phyloP scores from a whole-genome alignment of 2,888 invertebrate species.

The Aleiodes alternator region DNA sequence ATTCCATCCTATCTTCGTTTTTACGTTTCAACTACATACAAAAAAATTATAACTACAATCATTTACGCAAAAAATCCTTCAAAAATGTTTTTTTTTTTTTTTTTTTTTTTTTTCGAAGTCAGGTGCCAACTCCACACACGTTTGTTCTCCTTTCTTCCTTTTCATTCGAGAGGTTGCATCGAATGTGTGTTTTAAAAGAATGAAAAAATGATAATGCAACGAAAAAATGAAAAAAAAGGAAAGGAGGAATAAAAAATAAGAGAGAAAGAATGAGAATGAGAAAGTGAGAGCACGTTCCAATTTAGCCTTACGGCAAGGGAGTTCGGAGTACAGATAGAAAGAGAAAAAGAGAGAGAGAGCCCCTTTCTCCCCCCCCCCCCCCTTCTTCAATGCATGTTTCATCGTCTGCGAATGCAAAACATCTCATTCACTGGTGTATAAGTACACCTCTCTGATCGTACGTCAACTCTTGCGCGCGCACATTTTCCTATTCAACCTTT shows the following conservation, averaged over 20 bases:
- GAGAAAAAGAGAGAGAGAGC: no score
- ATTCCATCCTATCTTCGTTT: no score
- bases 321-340: conserved; percentile 5
- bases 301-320: conserved; percentile 57
- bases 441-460: conserved; percentile 55
- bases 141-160: no score
- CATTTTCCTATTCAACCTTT: conserved; percentile 8
- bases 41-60: no score
- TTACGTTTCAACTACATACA: no score
- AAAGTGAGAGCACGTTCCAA: conserved; percentile 59
- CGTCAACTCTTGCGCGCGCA: conserved; percentile 46
- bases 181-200: neutral
- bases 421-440: conserved; percentile 73
- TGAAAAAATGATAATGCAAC: neutral
- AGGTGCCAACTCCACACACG: no score
- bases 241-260: neutral
- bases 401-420: conserved; percentile 75
- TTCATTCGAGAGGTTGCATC: no score
- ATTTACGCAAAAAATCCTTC: no score
- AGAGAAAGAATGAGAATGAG: conserved; percentile 29
- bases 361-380: no score
- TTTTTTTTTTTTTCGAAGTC: no score
- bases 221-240: no score
- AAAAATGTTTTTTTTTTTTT: no score
- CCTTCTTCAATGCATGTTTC: conserved; percentile 64